Percentiles rank a stretch among this genome's conserved stretches.
These are phyloP conservation scores for Drosophila picticornis DNA, from an alignment of 2,888 invertebrate species.

Conservation along the genomic window DNA sequence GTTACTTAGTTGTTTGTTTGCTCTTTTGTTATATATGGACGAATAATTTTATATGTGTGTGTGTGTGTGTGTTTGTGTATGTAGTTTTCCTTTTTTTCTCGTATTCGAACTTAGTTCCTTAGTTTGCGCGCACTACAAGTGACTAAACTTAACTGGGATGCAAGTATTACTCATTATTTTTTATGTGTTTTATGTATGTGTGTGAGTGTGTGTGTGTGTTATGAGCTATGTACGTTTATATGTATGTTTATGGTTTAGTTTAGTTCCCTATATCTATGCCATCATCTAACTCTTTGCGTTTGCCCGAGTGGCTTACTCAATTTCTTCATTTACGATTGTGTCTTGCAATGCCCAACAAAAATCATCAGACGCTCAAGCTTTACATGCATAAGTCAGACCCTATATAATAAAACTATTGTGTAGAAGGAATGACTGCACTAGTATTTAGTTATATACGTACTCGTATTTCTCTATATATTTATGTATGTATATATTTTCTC, in stretches of 20 bases:
- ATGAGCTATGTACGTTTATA: slow-evolving; percentile 37
- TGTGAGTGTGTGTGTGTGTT: slow-evolving; percentile 16
- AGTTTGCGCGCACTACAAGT: slow-evolving; percentile 60
- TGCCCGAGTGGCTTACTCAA: slow-evolving; percentile 34
- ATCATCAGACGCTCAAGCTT: slow-evolving; percentile 77
- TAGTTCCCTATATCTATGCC: slow-evolving; percentile 28
- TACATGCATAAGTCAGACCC: slow-evolving; percentile 67
- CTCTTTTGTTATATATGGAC: slow-evolving; percentile 64
- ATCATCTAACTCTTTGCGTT: slow-evolving; percentile 38
- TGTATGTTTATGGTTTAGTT: slow-evolving; percentile 36
- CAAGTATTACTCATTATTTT: slow-evolving; percentile 41
- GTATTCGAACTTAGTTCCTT: slow-evolving; percentile 71
- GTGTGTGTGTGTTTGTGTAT: slow-evolving; percentile 41
- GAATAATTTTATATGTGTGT: slow-evolving; percentile 66
- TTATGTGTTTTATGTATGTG: background rate
- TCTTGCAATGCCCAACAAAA: slow-evolving; percentile 81
- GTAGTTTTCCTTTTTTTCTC: slow-evolving; percentile 24
- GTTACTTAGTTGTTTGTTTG: slow-evolving; percentile 46
- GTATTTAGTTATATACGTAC: slow-evolving; percentile 55
- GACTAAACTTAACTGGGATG: slow-evolving; percentile 72
- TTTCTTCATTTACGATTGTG: slow-evolving; percentile 73
- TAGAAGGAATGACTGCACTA: slow-evolving; percentile 76
- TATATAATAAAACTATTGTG: slow-evolving; percentile 57
- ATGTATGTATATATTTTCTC: slow-evolving; percentile 54
- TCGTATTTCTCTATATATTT: slow-evolving; percentile 62